These are phyloP conservation scores for Siniperca undulata DNA, from an alignment of 2,797 vertebrate genomes.

Conservation along the genomic window DNA sequence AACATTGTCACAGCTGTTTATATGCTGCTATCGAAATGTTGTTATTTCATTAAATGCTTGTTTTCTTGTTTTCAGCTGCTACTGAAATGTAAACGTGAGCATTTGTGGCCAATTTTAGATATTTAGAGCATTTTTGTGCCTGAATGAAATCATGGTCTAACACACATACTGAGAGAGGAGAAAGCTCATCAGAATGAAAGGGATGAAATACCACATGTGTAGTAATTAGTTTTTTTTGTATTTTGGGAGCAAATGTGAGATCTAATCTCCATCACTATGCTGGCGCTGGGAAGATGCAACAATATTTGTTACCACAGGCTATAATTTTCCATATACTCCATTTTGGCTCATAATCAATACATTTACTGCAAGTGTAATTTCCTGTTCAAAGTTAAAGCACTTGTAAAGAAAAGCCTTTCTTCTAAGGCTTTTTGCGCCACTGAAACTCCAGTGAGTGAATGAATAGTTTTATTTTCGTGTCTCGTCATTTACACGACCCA, in stretches of 20 bases:
- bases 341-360: slow-evolving; percentile 2
- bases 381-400: not conserved
- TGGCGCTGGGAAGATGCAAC: not conserved
- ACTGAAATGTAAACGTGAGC: not conserved
- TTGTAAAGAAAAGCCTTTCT: not conserved
- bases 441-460: not conserved
- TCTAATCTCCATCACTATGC: not conserved
- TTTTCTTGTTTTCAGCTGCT: slow-evolving; percentile 3
- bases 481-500: no score
- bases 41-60: not conserved
- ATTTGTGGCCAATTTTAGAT: not conserved
- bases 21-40: not conserved
- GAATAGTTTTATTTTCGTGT: no score
- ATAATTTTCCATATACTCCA: not conserved
- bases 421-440: not conserved
- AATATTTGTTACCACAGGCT: not conserved
- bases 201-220: not conserved
- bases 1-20: slow-evolving; percentile 23
- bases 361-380: slow-evolving; percentile 1
- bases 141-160: not conserved
- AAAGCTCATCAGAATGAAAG: not conserved
- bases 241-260: not conserved
- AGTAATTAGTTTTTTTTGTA: not conserved
- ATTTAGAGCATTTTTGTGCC: not conserved
- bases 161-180: not conserved